Conservation (phyloP, 2,888 invertebrate genomes). For the Chloroclystis v-ata region DNA sequence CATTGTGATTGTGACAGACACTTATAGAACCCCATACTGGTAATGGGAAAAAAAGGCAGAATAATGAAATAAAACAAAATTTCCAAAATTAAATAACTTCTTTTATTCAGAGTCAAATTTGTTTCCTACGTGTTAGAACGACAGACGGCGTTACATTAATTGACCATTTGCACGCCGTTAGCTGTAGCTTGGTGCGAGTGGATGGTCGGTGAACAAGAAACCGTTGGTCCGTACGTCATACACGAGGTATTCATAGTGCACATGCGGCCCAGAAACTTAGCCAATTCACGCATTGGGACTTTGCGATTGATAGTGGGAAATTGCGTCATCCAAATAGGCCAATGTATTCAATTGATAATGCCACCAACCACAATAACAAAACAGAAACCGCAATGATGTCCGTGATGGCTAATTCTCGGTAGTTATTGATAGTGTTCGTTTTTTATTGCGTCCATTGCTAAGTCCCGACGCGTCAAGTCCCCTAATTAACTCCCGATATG, state of each 20-base stretch:
- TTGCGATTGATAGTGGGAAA: no score
- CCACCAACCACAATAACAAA: no score
- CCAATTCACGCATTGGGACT: constrained; percentile 4
- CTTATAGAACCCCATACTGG: no score
- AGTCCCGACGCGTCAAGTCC: constrained; percentile 30
- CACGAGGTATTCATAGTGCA: constrained; percentile 26
- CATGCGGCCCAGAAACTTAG: constrained; percentile 7
- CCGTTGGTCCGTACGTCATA: constrained; percentile 38
- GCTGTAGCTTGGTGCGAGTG: constrained; percentile 60
- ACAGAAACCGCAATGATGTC: background rate
- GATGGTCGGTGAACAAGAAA: constrained; percentile 47
- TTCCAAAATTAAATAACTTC: constrained; percentile 78
- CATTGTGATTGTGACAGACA: no score
- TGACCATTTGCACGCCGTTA: constrained; percentile 64
- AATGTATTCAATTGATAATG: no score
- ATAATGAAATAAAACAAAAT: constrained; percentile 57
- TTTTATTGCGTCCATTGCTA: constrained; percentile 24
- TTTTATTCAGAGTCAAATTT: constrained; percentile 79
- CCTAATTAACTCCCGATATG: constrained; percentile 47
- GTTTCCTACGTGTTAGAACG: constrained; percentile 77
- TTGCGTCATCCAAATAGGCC: no score
- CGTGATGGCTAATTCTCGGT: background rate
- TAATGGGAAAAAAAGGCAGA: no score
- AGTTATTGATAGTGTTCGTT: background rate
- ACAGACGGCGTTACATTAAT: constrained; percentile 71